Evolutionary conservation across 2,888 invertebrate species (phyloP).

Genomic region (Sialis lutaria): DNA sequence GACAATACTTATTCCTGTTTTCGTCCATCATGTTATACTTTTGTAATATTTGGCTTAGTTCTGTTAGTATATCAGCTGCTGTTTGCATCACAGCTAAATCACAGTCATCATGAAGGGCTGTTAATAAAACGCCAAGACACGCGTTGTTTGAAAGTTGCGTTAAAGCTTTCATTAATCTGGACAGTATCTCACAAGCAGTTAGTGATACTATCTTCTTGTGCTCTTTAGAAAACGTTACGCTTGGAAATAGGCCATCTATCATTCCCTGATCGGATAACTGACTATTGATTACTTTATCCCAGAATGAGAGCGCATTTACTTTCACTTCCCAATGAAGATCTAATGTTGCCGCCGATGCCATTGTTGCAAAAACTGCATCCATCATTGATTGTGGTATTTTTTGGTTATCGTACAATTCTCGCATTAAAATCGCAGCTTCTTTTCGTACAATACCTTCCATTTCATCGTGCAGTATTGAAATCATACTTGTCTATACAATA

Average conservation of each 20-base stretch:
- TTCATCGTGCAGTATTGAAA: conserved; percentile 42
- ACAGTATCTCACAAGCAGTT: conserved; percentile 45
- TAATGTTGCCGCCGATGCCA: conserved; percentile 44
- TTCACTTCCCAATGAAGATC: conserved; percentile 78
- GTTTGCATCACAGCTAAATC: conserved; percentile 53
- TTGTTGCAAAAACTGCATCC: conserved; percentile 38
- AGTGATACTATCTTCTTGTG: conserved; percentile 59
- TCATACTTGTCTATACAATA: conserved; percentile 27
- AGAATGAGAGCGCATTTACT: conserved; percentile 49
- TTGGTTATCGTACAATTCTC: conserved; percentile 45
- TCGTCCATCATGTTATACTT: conserved; percentile 31
- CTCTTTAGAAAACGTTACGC: conserved; percentile 63
- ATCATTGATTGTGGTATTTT: conserved; percentile 36
- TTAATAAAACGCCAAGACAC: conserved; percentile 50
- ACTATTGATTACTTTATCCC: conserved; percentile 47
- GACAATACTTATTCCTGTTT: conserved; percentile 8
- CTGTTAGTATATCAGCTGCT: conserved; percentile 34
- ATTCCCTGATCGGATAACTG: conserved; percentile 61
- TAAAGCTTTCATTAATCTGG: conserved; percentile 43
- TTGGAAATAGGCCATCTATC: conserved; percentile 64
- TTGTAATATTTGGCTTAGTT: conserved; percentile 33
- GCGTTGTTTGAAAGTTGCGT: conserved; percentile 48
- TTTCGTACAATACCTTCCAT: conserved; percentile 62
- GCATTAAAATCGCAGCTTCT: conserved; percentile 49
- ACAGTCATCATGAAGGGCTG: conserved; percentile 46